phyloP scores from a whole-genome alignment of 1,140 invertebrate species.

The Lepidotrigona ventralis region DNA sequence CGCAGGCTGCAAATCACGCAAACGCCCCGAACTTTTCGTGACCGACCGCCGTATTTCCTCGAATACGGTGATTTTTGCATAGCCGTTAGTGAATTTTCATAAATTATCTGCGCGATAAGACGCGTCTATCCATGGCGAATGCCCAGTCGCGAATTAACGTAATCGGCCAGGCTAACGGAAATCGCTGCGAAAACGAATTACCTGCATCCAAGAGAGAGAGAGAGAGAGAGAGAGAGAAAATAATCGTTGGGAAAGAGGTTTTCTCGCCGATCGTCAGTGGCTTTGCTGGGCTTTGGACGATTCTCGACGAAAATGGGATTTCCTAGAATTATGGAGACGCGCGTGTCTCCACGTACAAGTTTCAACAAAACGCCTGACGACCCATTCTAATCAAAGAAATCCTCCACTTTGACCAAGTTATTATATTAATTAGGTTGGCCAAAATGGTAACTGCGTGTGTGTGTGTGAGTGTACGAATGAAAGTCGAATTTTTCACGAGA shows the following conservation, averaged over 20 bases:
- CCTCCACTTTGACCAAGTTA: too few relatives aligned
- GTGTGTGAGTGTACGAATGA: too few relatives aligned
- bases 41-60: conserved; percentile 37
- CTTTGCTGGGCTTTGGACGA: background rate
- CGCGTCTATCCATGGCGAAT: too few relatives aligned
- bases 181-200: background rate
- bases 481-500: too few relatives aligned
- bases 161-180: background rate
- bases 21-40: conserved; percentile 31
- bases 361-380: too few relatives aligned
- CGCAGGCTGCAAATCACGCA: conserved; percentile 39
- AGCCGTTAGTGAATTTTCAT: conserved; percentile 29
- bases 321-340: too few relatives aligned
- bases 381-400: too few relatives aligned
- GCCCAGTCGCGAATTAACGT: background rate
- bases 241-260: background rate
- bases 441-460: too few relatives aligned
- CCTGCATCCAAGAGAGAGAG: background rate
- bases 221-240: too few relatives aligned
- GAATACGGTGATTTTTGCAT: conserved; percentile 19
- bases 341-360: too few relatives aligned
- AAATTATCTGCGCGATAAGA: conserved; percentile 32
- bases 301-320: background rate
- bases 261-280: too few relatives aligned
- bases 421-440: too few relatives aligned